Conservation (phyloP, 2,888 invertebrate species). For the Congeria kusceri region DNA sequence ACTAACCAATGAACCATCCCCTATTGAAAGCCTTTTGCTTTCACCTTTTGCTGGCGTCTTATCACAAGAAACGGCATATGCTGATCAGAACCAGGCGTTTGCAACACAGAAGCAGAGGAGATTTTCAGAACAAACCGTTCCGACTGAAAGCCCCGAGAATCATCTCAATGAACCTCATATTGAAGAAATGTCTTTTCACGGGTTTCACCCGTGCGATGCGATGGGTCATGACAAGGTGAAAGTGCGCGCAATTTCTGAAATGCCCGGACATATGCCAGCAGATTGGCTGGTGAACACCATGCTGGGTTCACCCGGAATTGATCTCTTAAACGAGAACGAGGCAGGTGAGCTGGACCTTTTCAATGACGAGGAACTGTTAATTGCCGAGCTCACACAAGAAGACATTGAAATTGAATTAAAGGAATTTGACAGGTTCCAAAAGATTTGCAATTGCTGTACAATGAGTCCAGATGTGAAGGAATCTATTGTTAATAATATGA, state of each 20-base stretch:
- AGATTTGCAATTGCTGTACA: background rate
- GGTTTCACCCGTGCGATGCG: no score
- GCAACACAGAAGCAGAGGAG: background rate
- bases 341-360: background rate
- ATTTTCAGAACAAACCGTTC: background rate
- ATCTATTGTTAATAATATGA: constrained; percentile 7
- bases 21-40: constrained; percentile 1
- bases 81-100: background rate
- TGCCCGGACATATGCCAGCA: background rate
- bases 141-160: background rate
- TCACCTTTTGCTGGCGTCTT: background rate
- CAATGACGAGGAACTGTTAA: background rate
- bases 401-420: constrained; percentile 1
- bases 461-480: background rate
- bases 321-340: background rate
- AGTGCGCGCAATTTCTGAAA: background rate
- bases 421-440: constrained; percentile 7
- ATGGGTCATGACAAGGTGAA: no score
- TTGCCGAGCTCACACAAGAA: background rate
- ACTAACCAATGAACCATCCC: background rate
- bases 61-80: no score
- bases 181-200: no score
- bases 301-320: no score
- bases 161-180: no score
- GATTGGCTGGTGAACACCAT: no score